A percentile compares a stretch with the other conserved stretches of the same genome.
Evolutionary conservation across 2,888 invertebrate genomes (phyloP).

Genomic region (Tinea semifulvella): DNA sequence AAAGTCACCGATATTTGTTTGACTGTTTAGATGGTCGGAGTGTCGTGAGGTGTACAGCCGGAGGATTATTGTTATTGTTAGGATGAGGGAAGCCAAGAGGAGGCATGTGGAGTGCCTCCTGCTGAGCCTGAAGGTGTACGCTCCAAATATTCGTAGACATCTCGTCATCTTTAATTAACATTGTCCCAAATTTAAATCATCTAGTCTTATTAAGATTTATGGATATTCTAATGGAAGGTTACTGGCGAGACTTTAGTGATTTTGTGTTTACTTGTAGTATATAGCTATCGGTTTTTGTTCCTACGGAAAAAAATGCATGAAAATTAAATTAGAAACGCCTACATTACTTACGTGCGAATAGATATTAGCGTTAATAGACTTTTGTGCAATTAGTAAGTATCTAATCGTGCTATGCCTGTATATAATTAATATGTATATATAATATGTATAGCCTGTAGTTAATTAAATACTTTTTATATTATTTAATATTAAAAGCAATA

Average conservation of each 20-base stretch:
- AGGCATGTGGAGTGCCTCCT: conserved; percentile 47
- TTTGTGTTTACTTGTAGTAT: background rate
- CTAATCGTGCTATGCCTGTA: too few species aligned
- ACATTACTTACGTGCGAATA: too few species aligned
- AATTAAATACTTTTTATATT: too few species aligned
- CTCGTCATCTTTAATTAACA: conserved; percentile 48
- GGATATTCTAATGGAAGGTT: background rate
- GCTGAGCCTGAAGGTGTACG: conserved; percentile 49
- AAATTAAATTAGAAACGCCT: too few species aligned
- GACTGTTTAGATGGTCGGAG: conserved; percentile 28
- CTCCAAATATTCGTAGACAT: conserved; percentile 51
- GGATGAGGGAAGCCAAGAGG: conserved; percentile 37
- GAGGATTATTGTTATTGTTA: conserved; percentile 39
- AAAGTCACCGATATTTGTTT: conserved; percentile 41
- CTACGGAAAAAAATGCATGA: too few species aligned
- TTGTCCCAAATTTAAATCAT: conserved; percentile 19
- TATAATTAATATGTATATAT: too few species aligned
- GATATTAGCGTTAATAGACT: too few species aligned
- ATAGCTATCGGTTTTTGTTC: too few species aligned
- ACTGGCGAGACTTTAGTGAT: conserved; percentile 6
- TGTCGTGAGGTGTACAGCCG: conserved; percentile 46
- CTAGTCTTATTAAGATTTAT: background rate
- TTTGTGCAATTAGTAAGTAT: too few species aligned
- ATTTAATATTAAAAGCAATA: too few species aligned
- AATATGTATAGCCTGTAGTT: too few species aligned